Evolutionary conservation across 2,888 invertebrate genomes (phyloP).

Genomic region (Chromoteleia sp.): DNA sequence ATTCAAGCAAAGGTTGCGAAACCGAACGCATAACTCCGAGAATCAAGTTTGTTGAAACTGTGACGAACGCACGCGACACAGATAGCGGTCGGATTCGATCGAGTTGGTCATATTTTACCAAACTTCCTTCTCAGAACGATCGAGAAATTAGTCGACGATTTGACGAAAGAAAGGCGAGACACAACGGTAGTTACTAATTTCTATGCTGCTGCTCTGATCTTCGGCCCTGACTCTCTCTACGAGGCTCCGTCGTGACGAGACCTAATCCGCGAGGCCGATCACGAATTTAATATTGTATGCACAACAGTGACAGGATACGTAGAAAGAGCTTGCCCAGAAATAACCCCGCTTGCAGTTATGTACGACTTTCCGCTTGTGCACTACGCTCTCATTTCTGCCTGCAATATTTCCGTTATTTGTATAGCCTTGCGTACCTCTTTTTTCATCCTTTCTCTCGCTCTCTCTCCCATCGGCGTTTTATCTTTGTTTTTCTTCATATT

Average conservation of each 20-base stretch:
- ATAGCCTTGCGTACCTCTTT: slow-evolving; percentile 52
- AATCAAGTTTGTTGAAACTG: slow-evolving; percentile 60
- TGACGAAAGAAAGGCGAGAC: slow-evolving; percentile 27
- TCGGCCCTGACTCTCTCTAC: slow-evolving; percentile 84
- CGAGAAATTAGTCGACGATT: background rate
- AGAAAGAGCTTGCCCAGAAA: slow-evolving; percentile 79
- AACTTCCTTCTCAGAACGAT: slow-evolving; percentile 50
- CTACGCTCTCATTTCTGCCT: slow-evolving; percentile 55
- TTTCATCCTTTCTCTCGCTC: slow-evolving; percentile 25
- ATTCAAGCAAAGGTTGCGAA: too few species aligned
- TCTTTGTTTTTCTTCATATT: slow-evolving; percentile 39
- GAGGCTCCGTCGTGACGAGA: slow-evolving; percentile 79
- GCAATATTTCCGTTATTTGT: slow-evolving; percentile 56
- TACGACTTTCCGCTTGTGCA: slow-evolving; percentile 75
- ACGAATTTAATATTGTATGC: slow-evolving; percentile 62
- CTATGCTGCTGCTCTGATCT: slow-evolving; percentile 83
- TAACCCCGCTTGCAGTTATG: slow-evolving; percentile 82
- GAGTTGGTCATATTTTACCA: slow-evolving; percentile 44
- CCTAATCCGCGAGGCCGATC: slow-evolving; percentile 68
- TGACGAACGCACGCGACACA: slow-evolving; percentile 9
- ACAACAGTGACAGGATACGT: slow-evolving; percentile 57
- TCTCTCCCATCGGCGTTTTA: background rate
- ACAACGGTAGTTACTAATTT: slow-evolving; percentile 74
- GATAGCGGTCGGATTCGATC: background rate
- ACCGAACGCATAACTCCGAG: slow-evolving; percentile 17